Evolutionary conservation across 2,888 invertebrate species (phyloP), one percentile per base, ranked within the genome.

Genomic region (Loripinus fragilis): DNA sequence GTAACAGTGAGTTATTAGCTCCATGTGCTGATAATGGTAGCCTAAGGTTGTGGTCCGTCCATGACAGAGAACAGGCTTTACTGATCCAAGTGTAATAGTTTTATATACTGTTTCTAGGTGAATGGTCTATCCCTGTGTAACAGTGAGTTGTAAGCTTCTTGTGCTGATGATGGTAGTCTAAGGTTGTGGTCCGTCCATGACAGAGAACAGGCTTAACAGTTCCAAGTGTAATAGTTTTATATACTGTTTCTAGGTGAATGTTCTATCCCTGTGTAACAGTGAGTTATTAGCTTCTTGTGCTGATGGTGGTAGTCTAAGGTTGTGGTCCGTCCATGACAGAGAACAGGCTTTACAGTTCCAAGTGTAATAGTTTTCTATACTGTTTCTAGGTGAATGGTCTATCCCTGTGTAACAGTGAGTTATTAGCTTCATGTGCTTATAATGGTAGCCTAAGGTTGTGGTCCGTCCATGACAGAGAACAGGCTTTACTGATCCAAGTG

Each of bases 341-440:
- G 93, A 93, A 83, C 92, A 92, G 80, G 90, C 89, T 5, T 76
- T 93, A 67, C 93, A 93, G 88, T 93, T 93, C 77, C 92, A 92
- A 76, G 93, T 93, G 64, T 83, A 88, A 67, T n/a, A n/a, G n/a
- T n/a, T n/a, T n/a, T n/a, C 7, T 38, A 8, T 5, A 38, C 38
- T 38, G 20, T 78, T 38, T 38, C 38, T 38, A 92, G 91, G 90
- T 93, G 68, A 92, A 90, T 85, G 89, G 88, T 30, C 41, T 92
- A 55, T 84, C 90, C 7, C 60, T 90, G 65, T 89, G 89, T 76
- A 86, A 86, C 50, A 88, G 83, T 77, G 87, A 86, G 28, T 83
- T 89, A 65, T 76, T 93, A 74, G 89, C 90, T 8, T 91, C 92
- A 2, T 88, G 92, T 83, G 89, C 90, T 60, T 89, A 90, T 81